These are phyloP conservation scores for Mesoligia furuncula DNA, from an alignment of 2,888 invertebrate genomes.

Conservation along the genomic window DNA sequence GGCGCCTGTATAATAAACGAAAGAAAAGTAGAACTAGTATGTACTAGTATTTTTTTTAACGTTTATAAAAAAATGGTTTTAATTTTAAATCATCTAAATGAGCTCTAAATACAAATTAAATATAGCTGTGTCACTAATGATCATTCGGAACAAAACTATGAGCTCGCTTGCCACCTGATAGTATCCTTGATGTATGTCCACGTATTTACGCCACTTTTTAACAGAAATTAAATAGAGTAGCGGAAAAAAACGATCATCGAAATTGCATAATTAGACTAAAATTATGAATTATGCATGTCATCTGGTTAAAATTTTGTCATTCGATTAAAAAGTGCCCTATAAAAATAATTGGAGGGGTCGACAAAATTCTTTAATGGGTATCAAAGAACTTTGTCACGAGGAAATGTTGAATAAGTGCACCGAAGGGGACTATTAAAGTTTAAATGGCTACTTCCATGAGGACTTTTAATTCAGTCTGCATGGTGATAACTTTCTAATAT, in stretches of 20 bases:
- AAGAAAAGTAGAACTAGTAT: too few relatives aligned
- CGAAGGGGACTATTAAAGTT: slow-evolving; percentile 50
- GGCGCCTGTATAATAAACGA: too few relatives aligned
- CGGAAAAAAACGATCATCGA: neutral
- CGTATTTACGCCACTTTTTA: neutral
- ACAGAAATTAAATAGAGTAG: neutral
- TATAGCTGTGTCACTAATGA: neutral
- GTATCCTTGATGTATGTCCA: neutral
- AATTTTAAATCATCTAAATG: neutral
- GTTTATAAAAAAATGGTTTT: neutral
- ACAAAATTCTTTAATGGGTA: neutral
- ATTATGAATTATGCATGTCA: neutral
- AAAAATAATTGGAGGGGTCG: slow-evolving; percentile 36
- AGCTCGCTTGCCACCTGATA: neutral
- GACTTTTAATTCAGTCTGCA: slow-evolving; percentile 31
- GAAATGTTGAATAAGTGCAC: slow-evolving; percentile 51
- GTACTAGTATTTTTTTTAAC: too few relatives aligned
- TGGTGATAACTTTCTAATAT: neutral
- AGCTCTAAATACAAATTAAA: neutral
- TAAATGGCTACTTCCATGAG: slow-evolving; percentile 32
- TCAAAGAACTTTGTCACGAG: slow-evolving; percentile 34
- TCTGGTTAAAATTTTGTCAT: slow-evolving; percentile 23
- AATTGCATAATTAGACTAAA: neutral
- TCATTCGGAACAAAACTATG: neutral
- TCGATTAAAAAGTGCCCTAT: slow-evolving; percentile 29